phyloP scores from a whole-genome alignment of 2,888 invertebrate species.

The Eupithecia insigniata region DNA sequence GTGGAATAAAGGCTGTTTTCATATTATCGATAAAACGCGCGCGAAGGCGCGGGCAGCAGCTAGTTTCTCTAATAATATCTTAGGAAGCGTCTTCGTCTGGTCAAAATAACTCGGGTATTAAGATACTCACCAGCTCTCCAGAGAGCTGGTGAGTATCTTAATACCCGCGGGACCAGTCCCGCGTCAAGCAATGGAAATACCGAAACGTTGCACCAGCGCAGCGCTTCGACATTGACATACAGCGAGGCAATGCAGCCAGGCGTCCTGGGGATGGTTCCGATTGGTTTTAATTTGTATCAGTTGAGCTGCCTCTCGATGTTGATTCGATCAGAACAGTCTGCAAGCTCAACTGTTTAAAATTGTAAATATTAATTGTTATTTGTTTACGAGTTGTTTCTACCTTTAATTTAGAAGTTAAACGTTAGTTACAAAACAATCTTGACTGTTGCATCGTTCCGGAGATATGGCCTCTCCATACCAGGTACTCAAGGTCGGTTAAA shows the following conservation, averaged over 20 bases:
- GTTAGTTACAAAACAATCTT: background rate
- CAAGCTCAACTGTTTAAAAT: background rate
- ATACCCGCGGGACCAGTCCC: too few species aligned
- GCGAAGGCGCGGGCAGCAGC: too few species aligned
- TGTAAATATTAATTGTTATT: background rate
- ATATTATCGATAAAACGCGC: too few species aligned
- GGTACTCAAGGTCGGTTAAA: background rate
- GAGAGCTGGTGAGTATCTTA: background rate
- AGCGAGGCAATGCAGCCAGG: background rate
- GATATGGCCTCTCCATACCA: background rate
- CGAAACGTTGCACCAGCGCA: too few species aligned
- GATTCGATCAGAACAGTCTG: background rate
- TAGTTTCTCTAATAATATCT: background rate
- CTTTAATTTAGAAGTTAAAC: too few species aligned
- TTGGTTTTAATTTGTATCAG: background rate
- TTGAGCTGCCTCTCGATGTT: background rate
- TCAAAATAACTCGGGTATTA: background rate
- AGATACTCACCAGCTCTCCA: too few species aligned
- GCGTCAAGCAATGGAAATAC: too few species aligned
- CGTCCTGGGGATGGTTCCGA: background rate
- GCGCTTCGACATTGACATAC: too few species aligned
- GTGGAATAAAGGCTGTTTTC: too few species aligned
- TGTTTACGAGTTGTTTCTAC: background rate
- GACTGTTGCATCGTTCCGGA: background rate
- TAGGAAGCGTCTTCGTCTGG: background rate